Evolutionary conservation across 2,113 vertebrate species (phyloP).

Genomic region (Rhinogobius similis): DNA sequence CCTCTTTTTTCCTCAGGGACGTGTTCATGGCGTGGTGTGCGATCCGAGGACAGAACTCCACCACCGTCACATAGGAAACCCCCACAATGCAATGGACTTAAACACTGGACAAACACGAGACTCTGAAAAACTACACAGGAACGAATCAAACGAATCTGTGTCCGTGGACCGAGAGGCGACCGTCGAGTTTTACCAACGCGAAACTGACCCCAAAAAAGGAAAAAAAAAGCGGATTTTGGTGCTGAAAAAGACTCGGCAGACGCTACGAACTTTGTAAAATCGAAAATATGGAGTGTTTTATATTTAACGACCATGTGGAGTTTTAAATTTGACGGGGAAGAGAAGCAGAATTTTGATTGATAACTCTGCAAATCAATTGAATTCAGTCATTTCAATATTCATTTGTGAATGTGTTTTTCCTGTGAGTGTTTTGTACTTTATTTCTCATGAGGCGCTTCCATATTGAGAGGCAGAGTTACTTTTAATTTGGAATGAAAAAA

Average conservation of each 20-base stretch:
- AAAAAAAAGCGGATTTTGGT: constrained; percentile 3
- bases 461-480: background rate
- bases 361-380: constrained; percentile 10
- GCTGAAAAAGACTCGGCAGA: background rate
- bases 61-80: constrained; percentile 72
- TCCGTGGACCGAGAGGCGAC: background rate
- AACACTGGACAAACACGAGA: background rate
- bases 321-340: constrained; percentile 48
- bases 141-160: constrained; percentile 6
- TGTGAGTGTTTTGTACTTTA: constrained; percentile 1
- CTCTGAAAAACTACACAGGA: background rate
- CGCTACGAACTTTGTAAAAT: constrained; percentile 43
- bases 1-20: constrained; percentile 56
- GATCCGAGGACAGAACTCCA: constrained; percentile 76
- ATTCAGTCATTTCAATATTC: constrained; percentile 22
- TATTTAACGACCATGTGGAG: constrained; percentile 27
- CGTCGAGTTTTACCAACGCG: constrained; percentile 25
- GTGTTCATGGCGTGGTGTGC: constrained; percentile 82
- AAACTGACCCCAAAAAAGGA: background rate
- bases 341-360: constrained; percentile 5
- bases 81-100: background rate
- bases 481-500: background rate
- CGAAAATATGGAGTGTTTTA: constrained; percentile 47
- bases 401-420: constrained; percentile 9
- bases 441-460: constrained; percentile 8